phyloP scores from a whole-genome alignment of 2,797 vertebrate species.

The Chanos chanos region DNA sequence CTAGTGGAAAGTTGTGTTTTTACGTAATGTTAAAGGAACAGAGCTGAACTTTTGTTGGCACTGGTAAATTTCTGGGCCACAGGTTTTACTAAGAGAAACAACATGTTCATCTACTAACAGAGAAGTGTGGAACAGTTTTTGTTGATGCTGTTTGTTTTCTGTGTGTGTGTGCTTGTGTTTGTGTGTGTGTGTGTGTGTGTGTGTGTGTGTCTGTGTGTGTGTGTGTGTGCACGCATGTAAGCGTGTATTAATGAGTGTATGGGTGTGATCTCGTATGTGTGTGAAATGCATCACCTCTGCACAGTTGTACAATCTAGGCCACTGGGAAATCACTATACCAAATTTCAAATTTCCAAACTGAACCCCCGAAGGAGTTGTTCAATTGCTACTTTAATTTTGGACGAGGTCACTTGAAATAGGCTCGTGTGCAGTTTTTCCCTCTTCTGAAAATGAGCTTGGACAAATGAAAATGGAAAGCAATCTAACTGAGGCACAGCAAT shows the following conservation, averaged over 20 bases:
- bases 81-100: no score
- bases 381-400: slow-evolving; percentile 4
- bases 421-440: slow-evolving; percentile 4
- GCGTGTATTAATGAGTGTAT: neutral
- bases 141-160: no score
- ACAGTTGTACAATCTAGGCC: no score
- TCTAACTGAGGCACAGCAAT: slow-evolving; percentile 24
- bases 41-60: slow-evolving; percentile 9
- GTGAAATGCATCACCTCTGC: slow-evolving; percentile 44
- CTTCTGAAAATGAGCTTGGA: slow-evolving; percentile 10
- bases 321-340: slow-evolving; percentile 19
- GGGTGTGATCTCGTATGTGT: neutral
- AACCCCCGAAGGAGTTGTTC: neutral
- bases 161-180: no score
- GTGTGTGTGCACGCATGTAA: slow-evolving; percentile 8
- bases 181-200: no score
- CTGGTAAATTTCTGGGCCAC: neutral
- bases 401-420: slow-evolving; percentile 14
- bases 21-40: slow-evolving; percentile 6
- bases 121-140: no score
- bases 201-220: neutral
- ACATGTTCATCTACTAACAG: no score
- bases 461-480: slow-evolving; percentile 26
- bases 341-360: slow-evolving; percentile 4
- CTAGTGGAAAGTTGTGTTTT: slow-evolving; percentile 1